phyloP scores from a whole-genome alignment of 2,888 invertebrate species.

The Eupithecia subfuscata region DNA sequence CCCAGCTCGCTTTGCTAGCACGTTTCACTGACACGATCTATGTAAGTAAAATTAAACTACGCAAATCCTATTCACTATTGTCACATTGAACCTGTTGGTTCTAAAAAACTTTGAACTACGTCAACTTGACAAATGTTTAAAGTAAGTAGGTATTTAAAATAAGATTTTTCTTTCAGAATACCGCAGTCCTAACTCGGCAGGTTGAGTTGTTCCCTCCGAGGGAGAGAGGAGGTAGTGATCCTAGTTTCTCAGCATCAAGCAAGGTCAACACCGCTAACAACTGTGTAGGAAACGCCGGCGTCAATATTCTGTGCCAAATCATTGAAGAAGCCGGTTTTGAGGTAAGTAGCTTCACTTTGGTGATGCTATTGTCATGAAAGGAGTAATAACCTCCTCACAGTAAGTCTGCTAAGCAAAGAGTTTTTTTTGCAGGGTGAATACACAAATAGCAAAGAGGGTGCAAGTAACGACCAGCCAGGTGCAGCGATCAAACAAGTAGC shows the following conservation, averaged over 20 bases:
- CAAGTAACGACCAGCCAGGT: slow-evolving; percentile 46
- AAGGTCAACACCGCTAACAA: slow-evolving; percentile 8
- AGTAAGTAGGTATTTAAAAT: background rate
- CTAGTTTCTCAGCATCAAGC: slow-evolving; percentile 11
- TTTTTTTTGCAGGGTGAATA: slow-evolving; percentile 20
- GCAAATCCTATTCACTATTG: background rate
- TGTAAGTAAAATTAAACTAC: slow-evolving; percentile 54
- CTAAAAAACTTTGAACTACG: background rate
- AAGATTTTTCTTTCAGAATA: slow-evolving; percentile 43
- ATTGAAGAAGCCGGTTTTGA: slow-evolving; percentile 46
- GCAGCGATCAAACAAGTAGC: slow-evolving; percentile 67
- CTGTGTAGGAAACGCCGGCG: slow-evolving; percentile 47
- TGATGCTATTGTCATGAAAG: background rate
- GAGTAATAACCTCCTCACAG: background rate
- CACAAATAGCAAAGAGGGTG: slow-evolving; percentile 14
- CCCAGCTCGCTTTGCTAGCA: slow-evolving; percentile 46
- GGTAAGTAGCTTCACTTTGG: slow-evolving; percentile 43
- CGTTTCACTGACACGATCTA: slow-evolving; percentile 56
- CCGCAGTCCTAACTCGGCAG: slow-evolving; percentile 46
- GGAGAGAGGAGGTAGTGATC: background rate
- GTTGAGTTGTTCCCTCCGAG: slow-evolving; percentile 58
- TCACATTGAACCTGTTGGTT: background rate
- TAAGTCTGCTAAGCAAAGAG: background rate
- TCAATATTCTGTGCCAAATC: slow-evolving; percentile 50
- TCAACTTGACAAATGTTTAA: background rate